Evolutionary conservation across 2,113 vertebrate species (phyloP).

Genomic region (Vidua chalybeata): DNA sequence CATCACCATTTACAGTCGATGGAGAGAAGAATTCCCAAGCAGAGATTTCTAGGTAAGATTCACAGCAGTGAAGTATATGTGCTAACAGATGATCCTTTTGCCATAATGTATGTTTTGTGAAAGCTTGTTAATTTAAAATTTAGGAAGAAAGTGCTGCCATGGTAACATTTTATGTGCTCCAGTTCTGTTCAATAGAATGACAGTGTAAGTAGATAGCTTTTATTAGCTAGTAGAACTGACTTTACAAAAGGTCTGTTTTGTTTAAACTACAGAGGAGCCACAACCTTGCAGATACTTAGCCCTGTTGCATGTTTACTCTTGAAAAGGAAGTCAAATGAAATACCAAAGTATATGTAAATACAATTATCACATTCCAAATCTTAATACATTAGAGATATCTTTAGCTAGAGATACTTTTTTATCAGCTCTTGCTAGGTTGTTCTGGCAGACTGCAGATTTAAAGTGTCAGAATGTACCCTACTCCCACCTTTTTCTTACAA

Average conservation of each 20-base stretch:
- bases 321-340: not conserved
- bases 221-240: not conserved
- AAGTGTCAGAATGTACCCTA: not conserved
- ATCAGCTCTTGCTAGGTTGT: not conserved
- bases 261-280: not conserved
- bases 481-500: not conserved
- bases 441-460: not conserved
- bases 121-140: not conserved
- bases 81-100: not conserved
- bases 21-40: conserved; percentile 96
- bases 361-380: not conserved
- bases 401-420: not conserved
- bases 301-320: not conserved
- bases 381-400: not conserved
- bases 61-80: not conserved
- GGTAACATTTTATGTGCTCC: not conserved
- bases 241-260: not conserved
- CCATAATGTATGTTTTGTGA: not conserved
- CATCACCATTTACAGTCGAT: conserved; percentile 97
- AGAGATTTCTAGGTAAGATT: conserved; percentile 92
- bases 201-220: not conserved
- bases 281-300: not conserved
- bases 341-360: not conserved
- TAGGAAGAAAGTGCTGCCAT: not conserved
- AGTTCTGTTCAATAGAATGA: not conserved